Evolutionary conservation across 1,140 invertebrate species (phyloP).

Genomic region (Drosophila neocordata): DNA sequence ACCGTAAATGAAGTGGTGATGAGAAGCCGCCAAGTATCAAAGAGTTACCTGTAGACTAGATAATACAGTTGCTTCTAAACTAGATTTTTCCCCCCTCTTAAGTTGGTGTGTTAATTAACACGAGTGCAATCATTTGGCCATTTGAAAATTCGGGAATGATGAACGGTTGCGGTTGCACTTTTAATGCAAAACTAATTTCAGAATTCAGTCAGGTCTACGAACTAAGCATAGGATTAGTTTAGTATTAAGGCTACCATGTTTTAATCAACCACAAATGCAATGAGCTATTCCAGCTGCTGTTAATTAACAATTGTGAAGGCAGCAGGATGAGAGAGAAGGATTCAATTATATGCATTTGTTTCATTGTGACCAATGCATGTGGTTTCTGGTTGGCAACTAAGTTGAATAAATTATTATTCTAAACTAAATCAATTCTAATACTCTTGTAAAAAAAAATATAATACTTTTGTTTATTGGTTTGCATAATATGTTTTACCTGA

Average conservation of each 20-base stretch:
- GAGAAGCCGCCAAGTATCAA: neutral
- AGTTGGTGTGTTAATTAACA: slow-evolving; percentile 19
- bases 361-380: neutral
- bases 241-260: slow-evolving; percentile 14
- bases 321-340: slow-evolving; percentile 10
- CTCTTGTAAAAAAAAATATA: neutral
- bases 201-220: neutral
- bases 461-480: neutral
- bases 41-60: slow-evolving; percentile 23
- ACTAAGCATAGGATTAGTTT: neutral
- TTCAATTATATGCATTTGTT: neutral
- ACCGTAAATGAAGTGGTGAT: neutral
- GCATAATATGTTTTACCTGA: neutral
- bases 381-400: neutral
- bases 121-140: neutral
- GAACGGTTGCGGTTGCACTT: slow-evolving; percentile 7
- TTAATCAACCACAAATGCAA: slow-evolving; percentile 53
- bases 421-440: neutral
- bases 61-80: neutral
- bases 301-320: slow-evolving; percentile 42
- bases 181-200: slow-evolving; percentile 31
- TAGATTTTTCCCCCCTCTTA: neutral
- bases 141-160: neutral
- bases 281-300: slow-evolving; percentile 27
- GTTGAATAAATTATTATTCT: neutral